Evolutionary conservation across 2,113 vertebrate genomes (phyloP), one percentile per base, ranked within the genome.

Genomic region (Polypterus senegalus): DNA sequence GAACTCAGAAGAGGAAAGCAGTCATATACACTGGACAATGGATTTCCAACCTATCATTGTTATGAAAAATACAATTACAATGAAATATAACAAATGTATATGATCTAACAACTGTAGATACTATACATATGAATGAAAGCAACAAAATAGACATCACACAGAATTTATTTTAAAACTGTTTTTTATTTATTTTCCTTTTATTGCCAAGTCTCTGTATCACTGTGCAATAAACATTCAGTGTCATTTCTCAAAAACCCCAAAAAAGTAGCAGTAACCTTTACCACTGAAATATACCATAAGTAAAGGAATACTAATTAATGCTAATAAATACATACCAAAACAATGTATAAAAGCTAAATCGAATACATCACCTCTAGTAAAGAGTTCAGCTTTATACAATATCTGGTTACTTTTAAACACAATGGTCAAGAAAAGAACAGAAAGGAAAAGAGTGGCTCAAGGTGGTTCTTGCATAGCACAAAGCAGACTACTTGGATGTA

Each of bases 381-480:
- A 85, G 78, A 90, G 81, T 75, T 92, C 84, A 86, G 78, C 80
- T 86, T 85, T 87, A 82, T 85, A 86, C 81, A 90, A 77, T 89
- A 84, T 76, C 76, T 74, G 69, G 64, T 71, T 67, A 67, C 74
- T 77, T 62, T 77, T 61, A 74, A 79, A 74, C 69, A 81, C 65
- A 75, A 73, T 79, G 76, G 67, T 68, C 48, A 61, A 70, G 64
- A 61, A 66, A 59, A 56, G 68, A 61, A 74, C 52, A 72, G n/a
- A n/a, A n/a, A n/a, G 54, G 48, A 60, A 85, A 85, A 81, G 89
- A 77, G 84, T 88, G 85, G 80, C 86, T 89, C 73, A 85, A 86
- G 89, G 90, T 91, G 86, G 74, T 93, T 85, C 81, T 95, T 94
- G 92, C 90, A 92, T 94, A 95, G 96, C 94, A 94, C 87, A 79